Percentiles rank a stretch among this genome's conserved stretches.
Evolutionary conservation across 2,113 vertebrate species (phyloP).

Genomic region (Hyperoodon ampullatus): DNA sequence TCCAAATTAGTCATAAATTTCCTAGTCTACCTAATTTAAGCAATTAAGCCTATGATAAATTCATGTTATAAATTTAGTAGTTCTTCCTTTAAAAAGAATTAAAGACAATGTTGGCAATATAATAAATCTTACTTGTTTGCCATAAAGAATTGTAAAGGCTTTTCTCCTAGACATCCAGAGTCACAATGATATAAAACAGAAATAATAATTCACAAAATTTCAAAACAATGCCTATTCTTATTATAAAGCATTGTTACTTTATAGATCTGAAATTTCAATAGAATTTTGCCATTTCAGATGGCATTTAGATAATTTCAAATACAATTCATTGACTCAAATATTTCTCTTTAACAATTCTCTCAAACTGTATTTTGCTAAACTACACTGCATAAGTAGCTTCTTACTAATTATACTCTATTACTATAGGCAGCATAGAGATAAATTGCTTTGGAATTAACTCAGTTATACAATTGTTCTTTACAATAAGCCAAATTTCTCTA

Average conservation of each 20-base stretch:
- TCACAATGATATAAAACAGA: background rate
- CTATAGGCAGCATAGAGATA: background rate
- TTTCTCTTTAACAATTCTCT: background rate
- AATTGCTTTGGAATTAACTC: constrained; percentile 15
- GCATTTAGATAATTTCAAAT: constrained; percentile 17
- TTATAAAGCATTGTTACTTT: background rate
- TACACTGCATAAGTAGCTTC: background rate
- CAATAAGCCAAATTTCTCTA: background rate
- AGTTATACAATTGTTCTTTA: background rate
- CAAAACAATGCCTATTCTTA: background rate
- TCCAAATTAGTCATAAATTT: constrained; percentile 13
- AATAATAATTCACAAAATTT: background rate
- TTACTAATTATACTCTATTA: background rate
- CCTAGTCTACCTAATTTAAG: background rate
- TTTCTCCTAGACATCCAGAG: background rate
- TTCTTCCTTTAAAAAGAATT: constrained; percentile 1
- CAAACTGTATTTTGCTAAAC: background rate
- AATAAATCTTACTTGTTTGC: background rate
- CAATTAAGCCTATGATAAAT: constrained; percentile 2
- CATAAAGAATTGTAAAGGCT: background rate
- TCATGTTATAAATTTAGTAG: background rate
- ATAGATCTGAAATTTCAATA: background rate
- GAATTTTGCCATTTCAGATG: background rate
- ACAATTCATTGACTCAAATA: background rate
- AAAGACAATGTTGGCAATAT: background rate